phyloP scores from a whole-genome alignment of 1,140 invertebrate species.

The Zaprionus lachaisei region DNA sequence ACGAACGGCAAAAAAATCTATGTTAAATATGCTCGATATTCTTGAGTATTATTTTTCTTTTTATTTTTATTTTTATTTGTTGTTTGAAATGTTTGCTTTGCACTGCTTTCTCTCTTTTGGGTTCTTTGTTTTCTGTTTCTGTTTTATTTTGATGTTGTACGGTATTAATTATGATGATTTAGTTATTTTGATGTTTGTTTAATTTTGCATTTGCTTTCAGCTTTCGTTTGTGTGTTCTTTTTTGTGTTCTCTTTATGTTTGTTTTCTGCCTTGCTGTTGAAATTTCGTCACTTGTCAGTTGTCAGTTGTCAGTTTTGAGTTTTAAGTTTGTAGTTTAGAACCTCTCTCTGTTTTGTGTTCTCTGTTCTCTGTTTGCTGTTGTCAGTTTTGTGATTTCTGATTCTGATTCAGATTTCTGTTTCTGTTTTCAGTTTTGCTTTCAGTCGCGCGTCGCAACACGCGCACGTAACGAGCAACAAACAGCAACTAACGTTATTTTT shows the following conservation, averaged over 20 bases:
- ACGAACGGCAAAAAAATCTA: conserved; percentile 28
- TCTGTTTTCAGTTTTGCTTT: conserved; percentile 45
- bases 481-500: conserved; percentile 84
- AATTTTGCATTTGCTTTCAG: conserved; percentile 2
- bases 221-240: not conserved
- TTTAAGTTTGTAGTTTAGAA: conserved; percentile 7
- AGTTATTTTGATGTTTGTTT: not conserved
- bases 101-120: conserved; percentile 27
- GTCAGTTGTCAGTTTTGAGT: not conserved
- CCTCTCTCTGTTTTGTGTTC: conserved; percentile 4
- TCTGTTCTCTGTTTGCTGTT: conserved; percentile 11
- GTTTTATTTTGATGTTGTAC: not conserved
- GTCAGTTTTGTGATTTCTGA: conserved; percentile 11
- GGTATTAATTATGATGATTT: not conserved
- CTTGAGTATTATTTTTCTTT: not conserved
- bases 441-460: conserved; percentile 78
- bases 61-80: too few relatives aligned
- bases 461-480: conserved; percentile 84
- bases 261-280: not conserved
- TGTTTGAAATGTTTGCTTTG: conserved; percentile 15
- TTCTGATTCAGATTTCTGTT: conserved; percentile 18
- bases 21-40: conserved; percentile 6
- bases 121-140: conserved; percentile 8
- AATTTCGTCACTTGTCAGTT: not conserved
- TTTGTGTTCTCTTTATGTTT: not conserved